Conservation (phyloP, 2,888 invertebrate species). For the Cosmorhoe ocellata region DNA sequence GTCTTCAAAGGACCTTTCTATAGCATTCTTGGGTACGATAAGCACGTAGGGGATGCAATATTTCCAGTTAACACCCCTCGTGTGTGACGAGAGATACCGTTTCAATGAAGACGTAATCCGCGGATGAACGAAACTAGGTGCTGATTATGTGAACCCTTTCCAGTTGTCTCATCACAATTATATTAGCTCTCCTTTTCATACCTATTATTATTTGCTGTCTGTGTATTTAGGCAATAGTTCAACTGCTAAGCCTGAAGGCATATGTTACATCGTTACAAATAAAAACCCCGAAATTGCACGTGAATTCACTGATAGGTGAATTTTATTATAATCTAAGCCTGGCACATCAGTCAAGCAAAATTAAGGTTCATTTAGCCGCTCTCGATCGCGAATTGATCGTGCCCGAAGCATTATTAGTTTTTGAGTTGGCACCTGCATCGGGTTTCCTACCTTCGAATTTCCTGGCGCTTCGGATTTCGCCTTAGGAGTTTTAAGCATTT, state of each 20-base stretch:
- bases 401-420: conserved; percentile 31
- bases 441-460: conserved; percentile 18
- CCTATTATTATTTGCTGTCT: background rate
- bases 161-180: conserved; percentile 1
- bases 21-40: conserved; percentile 59
- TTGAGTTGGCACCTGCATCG: conserved; percentile 28
- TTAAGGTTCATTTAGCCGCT: conserved; percentile 15
- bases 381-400: conserved; percentile 24
- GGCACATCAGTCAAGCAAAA: conserved; percentile 4
- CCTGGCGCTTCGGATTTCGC: conserved; percentile 17
- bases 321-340: too few species aligned
- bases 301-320: too few species aligned
- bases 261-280: too few species aligned
- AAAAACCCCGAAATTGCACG: too few species aligned
- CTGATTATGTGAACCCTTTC: background rate
- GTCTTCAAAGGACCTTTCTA: conserved; percentile 61
- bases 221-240: too few species aligned
- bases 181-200: background rate
- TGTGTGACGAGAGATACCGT: conserved; percentile 51
- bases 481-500: conserved; percentile 23
- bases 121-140: conserved; percentile 12
- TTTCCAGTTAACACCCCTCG: conserved; percentile 50
- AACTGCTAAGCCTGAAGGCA: too few species aligned
- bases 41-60: conserved; percentile 62
- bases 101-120: conserved; percentile 45